Evolutionary conservation across 2,797 vertebrate genomes (phyloP), one percentile per base, ranked within the genome.

Genomic region (Lutjanus campechanus): DNA sequence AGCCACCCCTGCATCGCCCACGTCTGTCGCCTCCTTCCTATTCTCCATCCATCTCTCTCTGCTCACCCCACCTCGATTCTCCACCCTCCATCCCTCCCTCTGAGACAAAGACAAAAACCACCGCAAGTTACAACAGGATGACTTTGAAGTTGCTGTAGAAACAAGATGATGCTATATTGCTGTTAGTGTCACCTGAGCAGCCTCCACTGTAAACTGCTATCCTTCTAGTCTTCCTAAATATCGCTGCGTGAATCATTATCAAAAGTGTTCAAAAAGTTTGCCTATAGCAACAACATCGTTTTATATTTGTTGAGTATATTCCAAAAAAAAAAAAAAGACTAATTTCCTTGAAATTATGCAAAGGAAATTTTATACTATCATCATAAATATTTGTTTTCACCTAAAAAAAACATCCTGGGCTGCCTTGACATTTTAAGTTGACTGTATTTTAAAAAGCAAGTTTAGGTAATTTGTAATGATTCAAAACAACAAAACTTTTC

Each of bases 21-120:
- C 88, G 74, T 93, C 93, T 94, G 93, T 93, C 84, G 77, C 81
- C 85, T 91, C 77, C 80, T 63, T 89, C 81, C 64, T 25, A 2
- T 80, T 67, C 76, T 90, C 88, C 88, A 91, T 94, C 91, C 86
- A 87, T 94, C 92, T 92, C 84, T 56, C 40, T 64, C 77, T 50
- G 46, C 58, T 68, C 58, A 58, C 63, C 69, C 62, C 73, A 75
- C 82, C 76, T 76, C 43, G 5, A 0, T 43, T 58, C 79, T 62
- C 72, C 67, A 75, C 76, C 55, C 75, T 73, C 77, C 46, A 8
- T 62, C 72, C 68, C 73, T 77, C 86, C 84, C 75, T 70, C 74
- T 64, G 81, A 87, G 79, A 86, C 79, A 88, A 86, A 87, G 89
- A 91, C 88, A 90, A 90, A 91, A 82, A 72, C 70, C 7, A 4